These are phyloP conservation scores for Gastrophryne carolinensis DNA, from an alignment of 2,797 vertebrate genomes.

Conservation along the genomic window DNA sequence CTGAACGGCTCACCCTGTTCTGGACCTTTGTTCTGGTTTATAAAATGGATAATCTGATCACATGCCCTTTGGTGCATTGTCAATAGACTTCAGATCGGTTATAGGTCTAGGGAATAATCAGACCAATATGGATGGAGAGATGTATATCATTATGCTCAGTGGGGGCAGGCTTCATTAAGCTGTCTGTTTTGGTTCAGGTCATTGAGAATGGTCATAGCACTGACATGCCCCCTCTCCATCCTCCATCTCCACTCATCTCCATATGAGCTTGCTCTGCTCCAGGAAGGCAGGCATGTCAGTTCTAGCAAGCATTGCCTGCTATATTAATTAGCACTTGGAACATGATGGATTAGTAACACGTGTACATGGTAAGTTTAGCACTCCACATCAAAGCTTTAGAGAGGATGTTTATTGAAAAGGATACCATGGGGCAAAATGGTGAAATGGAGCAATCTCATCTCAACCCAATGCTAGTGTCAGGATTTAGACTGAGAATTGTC, in stretches of 20 bases:
- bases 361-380: conserved; percentile 78
- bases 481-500: not conserved
- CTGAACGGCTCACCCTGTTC: no score
- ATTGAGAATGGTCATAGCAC: no score
- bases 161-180: no score
- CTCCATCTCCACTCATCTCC: conserved; percentile 58
- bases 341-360: conserved; percentile 88
- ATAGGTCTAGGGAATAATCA: no score
- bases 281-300: conserved; percentile 70
- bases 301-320: conserved; percentile 78
- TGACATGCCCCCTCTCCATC: conserved; percentile 48
- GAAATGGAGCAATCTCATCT: conserved; percentile 62
- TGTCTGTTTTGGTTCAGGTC: no score
- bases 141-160: no score
- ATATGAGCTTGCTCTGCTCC: conserved; percentile 66
- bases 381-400: conserved; percentile 73
- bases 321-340: conserved; percentile 86
- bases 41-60: no score
- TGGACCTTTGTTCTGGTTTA: no score
- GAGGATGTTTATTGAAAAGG: conserved; percentile 69
- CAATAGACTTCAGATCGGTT: no score
- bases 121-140: no score
- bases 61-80: no score
- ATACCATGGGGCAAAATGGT: conserved; percentile 72
- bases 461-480: not conserved